phyloP scores from a whole-genome alignment of 2,113 vertebrate species.

The Anoplopoma fimbria region DNA sequence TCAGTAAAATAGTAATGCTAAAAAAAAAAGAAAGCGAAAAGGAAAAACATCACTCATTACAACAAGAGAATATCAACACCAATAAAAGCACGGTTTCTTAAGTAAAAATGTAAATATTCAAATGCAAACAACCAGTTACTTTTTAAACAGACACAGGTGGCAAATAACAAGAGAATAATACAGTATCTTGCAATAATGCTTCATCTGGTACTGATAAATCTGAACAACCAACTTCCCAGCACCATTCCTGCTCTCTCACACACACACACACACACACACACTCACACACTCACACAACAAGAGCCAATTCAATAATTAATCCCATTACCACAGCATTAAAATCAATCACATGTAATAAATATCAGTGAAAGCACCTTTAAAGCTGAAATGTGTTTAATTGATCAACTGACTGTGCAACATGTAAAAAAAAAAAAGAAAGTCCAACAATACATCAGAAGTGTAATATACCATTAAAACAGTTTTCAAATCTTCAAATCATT shows the following conservation, averaged over 20 bases:
- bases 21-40: conserved; percentile 42
- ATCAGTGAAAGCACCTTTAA: conserved; percentile 79
- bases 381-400: conserved; percentile 80
- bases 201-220: conserved; percentile 59
- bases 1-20: conserved; percentile 68
- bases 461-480: conserved; percentile 51
- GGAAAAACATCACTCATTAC: conserved; percentile 53
- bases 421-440: conserved; percentile 48
- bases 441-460: conserved; percentile 58
- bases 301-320: conserved; percentile 60
- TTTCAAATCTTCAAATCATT: conserved; percentile 45
- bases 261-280: background rate
- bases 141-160: conserved; percentile 57
- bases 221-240: conserved; percentile 35
- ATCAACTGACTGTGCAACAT: conserved; percentile 73
- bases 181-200: conserved; percentile 69
- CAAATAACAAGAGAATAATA: conserved; percentile 58
- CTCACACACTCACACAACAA: conserved; percentile 25
- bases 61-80: conserved; percentile 70
- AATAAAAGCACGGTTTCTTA: conserved; percentile 60
- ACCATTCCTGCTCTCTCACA: conserved; percentile 12
- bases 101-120: conserved; percentile 54
- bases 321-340: conserved; percentile 74
- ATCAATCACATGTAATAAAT: conserved; percentile 82
- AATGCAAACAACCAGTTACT: conserved; percentile 62